Evolutionary conservation across 1,140 invertebrate species (phyloP).

Genomic region (Penaeus indicus): DNA sequence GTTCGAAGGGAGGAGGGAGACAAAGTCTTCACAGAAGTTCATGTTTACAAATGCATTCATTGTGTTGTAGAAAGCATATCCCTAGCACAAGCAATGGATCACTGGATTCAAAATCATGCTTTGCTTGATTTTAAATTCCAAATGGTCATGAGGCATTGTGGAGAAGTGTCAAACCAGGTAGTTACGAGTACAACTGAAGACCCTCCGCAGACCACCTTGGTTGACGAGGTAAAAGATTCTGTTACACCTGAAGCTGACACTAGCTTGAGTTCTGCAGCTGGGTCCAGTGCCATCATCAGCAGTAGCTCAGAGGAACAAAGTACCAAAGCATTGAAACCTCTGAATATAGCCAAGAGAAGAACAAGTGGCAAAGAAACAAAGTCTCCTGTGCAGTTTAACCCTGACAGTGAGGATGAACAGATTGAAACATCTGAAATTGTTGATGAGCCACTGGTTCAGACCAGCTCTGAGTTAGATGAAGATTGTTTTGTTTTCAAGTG

Average conservation of each 20-base stretch:
- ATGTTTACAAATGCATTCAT: conserved; percentile 64
- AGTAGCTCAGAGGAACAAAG: conserved; percentile 46
- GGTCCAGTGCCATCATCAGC: conserved; percentile 34
- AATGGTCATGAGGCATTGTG: conserved; percentile 48
- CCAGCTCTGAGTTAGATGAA: conserved; percentile 17
- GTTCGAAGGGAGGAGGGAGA: conserved; percentile 59
- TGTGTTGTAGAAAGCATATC: conserved; percentile 60
- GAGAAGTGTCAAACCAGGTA: conserved; percentile 57
- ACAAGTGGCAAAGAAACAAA: conserved; percentile 31
- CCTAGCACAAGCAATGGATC: conserved; percentile 62
- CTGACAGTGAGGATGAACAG: conserved; percentile 46
- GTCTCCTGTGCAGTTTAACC: conserved; percentile 22
- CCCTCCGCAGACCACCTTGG: neutral
- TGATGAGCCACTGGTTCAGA: conserved; percentile 1
- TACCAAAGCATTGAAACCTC: neutral
- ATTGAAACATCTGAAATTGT: neutral
- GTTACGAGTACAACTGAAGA: conserved; percentile 59
- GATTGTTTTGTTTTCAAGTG: conserved; percentile 49
- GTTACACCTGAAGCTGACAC: conserved; percentile 2
- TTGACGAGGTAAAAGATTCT: neutral
- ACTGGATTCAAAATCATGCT: conserved; percentile 63
- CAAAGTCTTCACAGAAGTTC: conserved; percentile 57
- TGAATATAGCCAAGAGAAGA: conserved; percentile 19
- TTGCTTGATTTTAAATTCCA: conserved; percentile 59
- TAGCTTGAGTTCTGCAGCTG: conserved; percentile 5